Evolutionary conservation across 2,113 vertebrate genomes (phyloP), one percentile per base, ranked within the genome.

Genomic region (Centropus unirufus): DNA sequence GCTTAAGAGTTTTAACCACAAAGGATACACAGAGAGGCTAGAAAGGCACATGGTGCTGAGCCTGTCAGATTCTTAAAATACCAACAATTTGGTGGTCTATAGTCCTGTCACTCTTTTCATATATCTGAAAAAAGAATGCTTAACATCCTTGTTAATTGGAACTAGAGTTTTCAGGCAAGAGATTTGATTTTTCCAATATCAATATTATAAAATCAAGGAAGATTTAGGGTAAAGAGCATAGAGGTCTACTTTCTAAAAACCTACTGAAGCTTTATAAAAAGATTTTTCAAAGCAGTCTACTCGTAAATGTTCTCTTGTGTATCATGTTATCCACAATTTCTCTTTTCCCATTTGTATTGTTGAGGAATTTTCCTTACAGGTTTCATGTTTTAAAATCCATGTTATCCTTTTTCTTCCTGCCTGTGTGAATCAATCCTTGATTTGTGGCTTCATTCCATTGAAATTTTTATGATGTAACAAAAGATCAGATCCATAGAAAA

Each of bases 1-100:
- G 96, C 95, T 96, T 95, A 96, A 96, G 97, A 96, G 92, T 96
- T 97, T 97, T 93, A 96, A 93, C 94, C 96, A 95, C 97, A 96
- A 91, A 96, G 94, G 96, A 95, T 96, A 96, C 88, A 96, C 51
- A 91, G 92, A 83, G 91, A 97, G 89, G 95, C 95, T 96, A 97
- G 96, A 97, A 94, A 92, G 94, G 92, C 86, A 92, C 91, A 96
- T 93, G 96, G 93, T 96, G 95, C 96, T 96, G 95, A 97, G 94
- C 96, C 96, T 90, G 95, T 96, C 90, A 96, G 91, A 97, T 97
- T 97, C 96, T 96, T 97, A 96, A 97, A 97, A 96, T 97, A 97
- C 95, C 97, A 97, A 59, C 91, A 96, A 91, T 97, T 97, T 95
- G 96, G 96, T 97, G 95, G 95, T 96, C 93, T 95, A 92, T 96